phyloP scores from a whole-genome alignment of 2,113 vertebrate species.

The Anhinga rufa region DNA sequence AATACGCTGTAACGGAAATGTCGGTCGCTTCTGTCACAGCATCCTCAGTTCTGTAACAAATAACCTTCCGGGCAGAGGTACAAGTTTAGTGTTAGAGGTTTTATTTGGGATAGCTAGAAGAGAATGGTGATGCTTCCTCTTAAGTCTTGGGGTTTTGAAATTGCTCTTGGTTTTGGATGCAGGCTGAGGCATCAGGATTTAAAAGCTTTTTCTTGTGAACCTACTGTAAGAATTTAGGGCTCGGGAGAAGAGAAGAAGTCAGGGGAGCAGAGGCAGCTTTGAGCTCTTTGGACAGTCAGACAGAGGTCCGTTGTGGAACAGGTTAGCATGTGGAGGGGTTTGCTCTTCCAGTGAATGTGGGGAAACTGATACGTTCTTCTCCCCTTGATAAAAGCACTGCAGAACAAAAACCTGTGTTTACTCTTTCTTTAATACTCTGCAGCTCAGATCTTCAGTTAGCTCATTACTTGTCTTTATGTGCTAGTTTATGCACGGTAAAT shows the following conservation, averaged over 20 bases:
- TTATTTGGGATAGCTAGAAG: background rate
- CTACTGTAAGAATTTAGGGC: background rate
- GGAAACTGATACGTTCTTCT: background rate
- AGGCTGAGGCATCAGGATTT: background rate
- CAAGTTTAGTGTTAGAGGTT: background rate
- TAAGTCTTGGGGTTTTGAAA: background rate
- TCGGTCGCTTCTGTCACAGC: background rate
- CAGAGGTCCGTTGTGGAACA: background rate
- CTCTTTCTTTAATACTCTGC: background rate
- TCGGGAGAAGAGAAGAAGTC: background rate
- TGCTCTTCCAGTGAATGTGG: background rate
- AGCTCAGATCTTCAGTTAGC: background rate
- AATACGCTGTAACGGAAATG: background rate
- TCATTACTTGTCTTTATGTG: background rate
- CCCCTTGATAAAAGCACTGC: background rate
- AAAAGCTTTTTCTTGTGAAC: background rate
- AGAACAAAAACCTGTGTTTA: background rate
- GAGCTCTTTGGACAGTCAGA: background rate
- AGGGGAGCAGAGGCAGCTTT: background rate
- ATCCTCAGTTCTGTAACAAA: background rate
- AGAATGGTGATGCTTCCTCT: background rate
- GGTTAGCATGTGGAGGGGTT: background rate
- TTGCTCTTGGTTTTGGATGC: background rate
- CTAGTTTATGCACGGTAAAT: rapidly evolving
- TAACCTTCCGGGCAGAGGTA: background rate